Evolutionary conservation across 2,797 vertebrate genomes (phyloP).

Genomic region (Cynopterus sphinx): DNA sequence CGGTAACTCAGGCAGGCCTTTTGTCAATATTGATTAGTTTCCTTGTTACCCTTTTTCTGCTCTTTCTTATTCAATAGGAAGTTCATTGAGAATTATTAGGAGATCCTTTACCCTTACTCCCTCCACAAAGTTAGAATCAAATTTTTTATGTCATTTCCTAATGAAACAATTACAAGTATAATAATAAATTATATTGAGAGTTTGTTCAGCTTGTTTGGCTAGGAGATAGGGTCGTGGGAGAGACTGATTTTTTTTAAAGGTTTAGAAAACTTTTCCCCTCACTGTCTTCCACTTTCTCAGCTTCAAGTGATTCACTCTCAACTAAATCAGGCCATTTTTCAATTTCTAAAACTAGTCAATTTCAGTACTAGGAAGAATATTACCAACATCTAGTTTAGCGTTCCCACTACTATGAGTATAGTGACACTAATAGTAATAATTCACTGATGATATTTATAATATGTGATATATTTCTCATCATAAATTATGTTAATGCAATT

Average conservation of each 20-base stretch:
- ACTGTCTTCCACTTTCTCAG: background rate
- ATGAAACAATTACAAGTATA: background rate
- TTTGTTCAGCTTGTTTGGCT: background rate
- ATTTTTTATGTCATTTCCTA: background rate
- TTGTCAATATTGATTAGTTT: background rate
- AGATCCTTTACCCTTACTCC: background rate
- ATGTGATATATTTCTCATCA: background rate
- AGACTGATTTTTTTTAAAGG: background rate
- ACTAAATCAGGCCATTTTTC: background rate
- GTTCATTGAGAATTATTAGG: background rate
- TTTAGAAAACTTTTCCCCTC: background rate
- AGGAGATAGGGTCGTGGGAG: no score
- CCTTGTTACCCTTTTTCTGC: background rate
- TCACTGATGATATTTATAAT: background rate
- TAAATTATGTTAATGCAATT: background rate
- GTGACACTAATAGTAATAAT: background rate
- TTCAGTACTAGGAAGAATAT: background rate
- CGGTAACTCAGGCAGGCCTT: background rate
- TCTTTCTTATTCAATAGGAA: slow-evolving; percentile 30
- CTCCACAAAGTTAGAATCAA: background rate
- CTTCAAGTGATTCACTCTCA: background rate
- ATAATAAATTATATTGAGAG: background rate
- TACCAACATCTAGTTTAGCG: background rate
- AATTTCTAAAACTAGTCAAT: background rate
- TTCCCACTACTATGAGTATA: background rate